Evolutionary conservation across 2,797 vertebrate genomes (phyloP), one percentile per base, ranked within the genome.

Genomic region (Sternarchorhynchus goeldii): DNA sequence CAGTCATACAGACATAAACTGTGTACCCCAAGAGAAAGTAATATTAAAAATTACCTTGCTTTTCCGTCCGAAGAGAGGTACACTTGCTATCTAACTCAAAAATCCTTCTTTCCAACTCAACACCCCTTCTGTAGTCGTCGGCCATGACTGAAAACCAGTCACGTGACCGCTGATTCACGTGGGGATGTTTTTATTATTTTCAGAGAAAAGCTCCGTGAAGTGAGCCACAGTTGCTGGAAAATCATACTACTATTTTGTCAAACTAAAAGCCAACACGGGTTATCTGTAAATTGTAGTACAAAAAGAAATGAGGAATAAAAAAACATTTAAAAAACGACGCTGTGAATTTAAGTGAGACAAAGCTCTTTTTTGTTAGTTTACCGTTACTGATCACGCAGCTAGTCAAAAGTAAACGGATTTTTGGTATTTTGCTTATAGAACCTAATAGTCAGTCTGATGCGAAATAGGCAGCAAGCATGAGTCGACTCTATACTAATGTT

Each of bases 91-190:
- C 93, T 83, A 94, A 88, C 91, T 94, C 92, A 79, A 92, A 92
- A 87, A 94, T 93, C 88, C 93, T 90, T 90, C 92, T 91, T 89
- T 94, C 93, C 88, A 94, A 92, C 91, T 94, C 93, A 80, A 94
- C 90, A 34, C 91, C 92, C 85, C 93, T 90, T 87, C 92, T 93
- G 90, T 91, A 92, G 85, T 93, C 92, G 93, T 94, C 93, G 85
- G 93, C 93, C 93, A 94, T 94, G 91, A 93, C 92, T 93, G 85
- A 81, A 77, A 81, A 83, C 73, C 75, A 56, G 88, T 93, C 93
- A 94, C 91, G 91, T 93, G 92, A 92, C 76, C 83, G 85, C 87
- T 88, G 80, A 86, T 76, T 91, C 90, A 92, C 89, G 88, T 92
- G 92, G 76, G 84, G 68, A 12, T 50, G 45, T 50, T 50, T 50